Percentiles rank a stretch among this genome's conserved stretches.
Evolutionary conservation across 2,797 vertebrate species (phyloP).

Genomic region (Luscinia luscinia): DNA sequence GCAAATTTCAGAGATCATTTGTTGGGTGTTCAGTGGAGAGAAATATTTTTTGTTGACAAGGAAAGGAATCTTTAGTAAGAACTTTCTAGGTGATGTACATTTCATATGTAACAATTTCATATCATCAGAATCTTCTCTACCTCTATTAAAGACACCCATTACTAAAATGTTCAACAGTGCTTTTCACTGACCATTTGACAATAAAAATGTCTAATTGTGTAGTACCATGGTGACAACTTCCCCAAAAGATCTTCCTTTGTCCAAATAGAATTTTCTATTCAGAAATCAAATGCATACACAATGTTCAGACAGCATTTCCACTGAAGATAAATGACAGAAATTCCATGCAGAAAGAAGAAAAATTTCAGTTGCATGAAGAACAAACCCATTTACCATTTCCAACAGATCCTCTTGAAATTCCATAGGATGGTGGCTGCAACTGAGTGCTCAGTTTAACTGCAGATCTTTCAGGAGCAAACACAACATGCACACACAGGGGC

Average conservation of each 20-base stretch:
- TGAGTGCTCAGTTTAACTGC: background rate
- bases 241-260: background rate
- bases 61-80: background rate
- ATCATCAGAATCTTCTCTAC: background rate
- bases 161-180: background rate
- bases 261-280: background rate
- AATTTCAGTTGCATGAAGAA: background rate
- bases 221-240: background rate
- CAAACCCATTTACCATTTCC: background rate
- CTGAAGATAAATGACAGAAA: background rate
- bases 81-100: background rate
- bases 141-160: background rate
- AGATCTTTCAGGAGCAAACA: background rate
- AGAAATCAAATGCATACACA: background rate
- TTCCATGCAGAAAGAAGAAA: background rate
- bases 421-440: background rate
- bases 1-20: background rate
- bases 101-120: background rate
- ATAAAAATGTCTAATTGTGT: background rate
- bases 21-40: background rate
- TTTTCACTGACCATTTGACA: background rate
- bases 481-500: background rate
- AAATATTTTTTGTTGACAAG: background rate
- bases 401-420: background rate
- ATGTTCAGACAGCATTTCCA: background rate